Percentiles rank a stretch among this genome's conserved stretches.
Evolutionary conservation across 2,888 invertebrate species (phyloP).

Genomic region (Leptinotarsa haldemani): DNA sequence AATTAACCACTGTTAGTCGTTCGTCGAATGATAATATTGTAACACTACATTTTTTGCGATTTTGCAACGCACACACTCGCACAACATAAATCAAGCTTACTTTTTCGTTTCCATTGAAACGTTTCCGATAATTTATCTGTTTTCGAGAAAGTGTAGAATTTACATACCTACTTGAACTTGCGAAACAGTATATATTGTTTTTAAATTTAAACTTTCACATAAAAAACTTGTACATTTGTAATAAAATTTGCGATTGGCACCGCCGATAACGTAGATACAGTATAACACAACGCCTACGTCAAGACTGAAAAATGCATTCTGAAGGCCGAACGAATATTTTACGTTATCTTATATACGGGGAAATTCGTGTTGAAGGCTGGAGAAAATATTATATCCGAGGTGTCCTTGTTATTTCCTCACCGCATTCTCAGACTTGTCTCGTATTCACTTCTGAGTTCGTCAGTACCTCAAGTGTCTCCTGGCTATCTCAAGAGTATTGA

Average conservation of each 20-base stretch:
- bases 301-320: conserved; percentile 30
- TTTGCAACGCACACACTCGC: conserved; percentile 12
- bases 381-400: too few relatives aligned
- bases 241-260: conserved; percentile 43
- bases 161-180: conserved; percentile 31
- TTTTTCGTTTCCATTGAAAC: conserved; percentile 36
- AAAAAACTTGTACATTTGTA: conserved; percentile 44
- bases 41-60: conserved; percentile 12
- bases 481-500: too few relatives aligned
- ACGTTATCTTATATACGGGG: background rate
- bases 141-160: conserved; percentile 35
- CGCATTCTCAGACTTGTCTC: too few relatives aligned
- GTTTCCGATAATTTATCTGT: conserved; percentile 37
- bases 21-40: background rate
- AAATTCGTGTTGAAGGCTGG: too few relatives aligned
- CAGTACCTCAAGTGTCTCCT: too few relatives aligned
- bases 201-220: conserved; percentile 47
- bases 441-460: too few relatives aligned
- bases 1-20: too few relatives aligned
- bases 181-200: conserved; percentile 43
- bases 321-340: conserved; percentile 27
- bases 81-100: conserved; percentile 24
- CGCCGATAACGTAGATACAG: conserved; percentile 29
- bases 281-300: conserved; percentile 27
- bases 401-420: too few relatives aligned